Evolutionary conservation across 2,797 vertebrate species (phyloP).

Genomic region (Muscicapa comitata): DNA sequence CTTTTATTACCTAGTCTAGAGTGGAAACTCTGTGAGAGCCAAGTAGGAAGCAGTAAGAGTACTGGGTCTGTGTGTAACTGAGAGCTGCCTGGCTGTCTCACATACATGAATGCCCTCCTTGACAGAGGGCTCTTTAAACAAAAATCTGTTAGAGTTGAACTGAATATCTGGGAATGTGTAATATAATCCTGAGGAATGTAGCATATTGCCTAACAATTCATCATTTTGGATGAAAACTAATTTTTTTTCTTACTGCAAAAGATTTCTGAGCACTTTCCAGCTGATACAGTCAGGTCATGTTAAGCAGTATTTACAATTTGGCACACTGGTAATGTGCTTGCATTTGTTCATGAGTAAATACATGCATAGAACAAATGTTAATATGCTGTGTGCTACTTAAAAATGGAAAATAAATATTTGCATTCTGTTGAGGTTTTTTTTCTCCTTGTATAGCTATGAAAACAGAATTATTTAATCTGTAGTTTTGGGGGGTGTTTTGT

Average conservation of each 20-base stretch:
- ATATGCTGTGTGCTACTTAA: background rate
- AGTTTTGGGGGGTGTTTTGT: background rate
- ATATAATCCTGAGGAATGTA: background rate
- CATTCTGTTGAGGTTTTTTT: background rate
- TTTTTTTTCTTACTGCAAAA: background rate
- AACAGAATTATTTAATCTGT: background rate
- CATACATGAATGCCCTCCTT: background rate
- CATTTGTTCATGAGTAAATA: background rate
- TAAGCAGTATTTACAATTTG: background rate
- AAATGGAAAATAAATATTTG: background rate
- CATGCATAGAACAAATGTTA: background rate
- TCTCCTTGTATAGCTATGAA: background rate
- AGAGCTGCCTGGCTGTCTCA: background rate
- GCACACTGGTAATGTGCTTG: background rate
- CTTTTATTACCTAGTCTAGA: background rate
- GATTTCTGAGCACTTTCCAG: background rate
- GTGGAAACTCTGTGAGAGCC: background rate
- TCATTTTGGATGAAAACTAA: background rate
- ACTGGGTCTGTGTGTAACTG: background rate
- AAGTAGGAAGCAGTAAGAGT: background rate
- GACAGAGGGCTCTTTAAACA: background rate
- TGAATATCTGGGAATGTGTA: background rate
- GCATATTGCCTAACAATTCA: background rate
- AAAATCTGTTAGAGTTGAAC: background rate
- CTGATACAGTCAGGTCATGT: background rate